Base-by-base conservation (phyloP, 2,113 vertebrate species). In the Zosterops borbonicus region DNA sequence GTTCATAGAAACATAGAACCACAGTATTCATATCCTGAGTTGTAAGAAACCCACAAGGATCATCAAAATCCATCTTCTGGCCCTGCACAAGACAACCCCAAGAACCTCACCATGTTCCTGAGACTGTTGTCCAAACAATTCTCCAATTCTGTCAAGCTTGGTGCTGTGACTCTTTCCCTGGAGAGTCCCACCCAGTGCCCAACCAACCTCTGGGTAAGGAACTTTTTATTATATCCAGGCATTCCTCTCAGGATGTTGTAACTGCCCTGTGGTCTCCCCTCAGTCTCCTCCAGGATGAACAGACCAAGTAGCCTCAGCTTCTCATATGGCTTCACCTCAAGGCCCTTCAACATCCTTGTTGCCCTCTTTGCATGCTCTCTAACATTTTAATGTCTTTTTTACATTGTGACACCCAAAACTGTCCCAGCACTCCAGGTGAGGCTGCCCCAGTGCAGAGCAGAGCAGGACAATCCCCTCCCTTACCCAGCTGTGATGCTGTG, bases 401-500 rank as follows among this genome's bases (percentile, higher is more conserved):
- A 15, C 5, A 10, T 3, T 46, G 23, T 67, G 37, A 1, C 8
- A 9, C 27, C 14, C 42, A 22, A 3, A 49, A 0, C 18, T 37
- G 18, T 11, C 16, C 19, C 46, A 52, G 12, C 19, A 24, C 33
- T 37, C 0, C 1, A 37, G 22, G 23, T 46, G 60, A 75, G 33
- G 52, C 33, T 0, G 1, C 33, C 4, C 12, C 44, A 59, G 37
- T 0, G 3, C 44, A 67, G 69, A 46, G 44, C 25, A 71, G 41
- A 58, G 27, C 0, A 0, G 60, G 27, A 59, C 19, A 46, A 21
- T 60, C 9, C 10, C 23, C 28, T 52, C 13, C 7, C 23, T 21
- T 20, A 9, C 7, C 23, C 0, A 0, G 37, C 33, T 28, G n/a
- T 1, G 12, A 58, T 65, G 44, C 44, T 81, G 46, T 21, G 12